Percentiles rank a stretch among this genome's conserved stretches.
Conservation (phyloP, 2,797 vertebrate species). For the Coilia nasus region DNA sequence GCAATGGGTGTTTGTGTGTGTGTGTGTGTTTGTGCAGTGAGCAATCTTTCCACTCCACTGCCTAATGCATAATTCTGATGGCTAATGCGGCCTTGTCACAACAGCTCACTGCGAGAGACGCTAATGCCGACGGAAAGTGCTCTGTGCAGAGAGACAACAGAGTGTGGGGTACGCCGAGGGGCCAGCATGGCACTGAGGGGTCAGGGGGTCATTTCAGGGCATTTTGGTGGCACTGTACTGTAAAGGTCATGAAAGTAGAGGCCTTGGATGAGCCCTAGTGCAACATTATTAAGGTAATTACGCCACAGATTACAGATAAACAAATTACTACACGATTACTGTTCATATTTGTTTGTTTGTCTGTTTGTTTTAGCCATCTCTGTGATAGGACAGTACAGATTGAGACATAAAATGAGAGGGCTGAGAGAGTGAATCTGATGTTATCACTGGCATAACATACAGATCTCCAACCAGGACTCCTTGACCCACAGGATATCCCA, state of each 20-base stretch:
- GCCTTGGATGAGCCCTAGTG: not conserved
- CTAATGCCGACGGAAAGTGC: not conserved
- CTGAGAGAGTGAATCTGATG: too few species aligned
- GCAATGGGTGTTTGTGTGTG: not conserved
- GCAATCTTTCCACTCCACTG: not conserved
- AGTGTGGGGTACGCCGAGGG: not conserved
- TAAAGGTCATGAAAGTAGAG: not conserved
- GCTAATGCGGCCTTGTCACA: slow-evolving; percentile 9
- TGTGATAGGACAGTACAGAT: too few species aligned
- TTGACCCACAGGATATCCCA: too few species aligned
- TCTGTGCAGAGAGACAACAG: not conserved
- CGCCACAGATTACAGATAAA: too few species aligned
- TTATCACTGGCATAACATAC: too few species aligned
- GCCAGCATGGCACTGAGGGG: not conserved
- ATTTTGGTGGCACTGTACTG: not conserved
- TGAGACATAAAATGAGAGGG: too few species aligned
- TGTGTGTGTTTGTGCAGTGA: not conserved
- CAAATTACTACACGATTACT: too few species aligned
- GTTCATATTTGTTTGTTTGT: too few species aligned
- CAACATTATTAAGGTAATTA: not conserved
- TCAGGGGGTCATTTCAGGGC: not conserved
- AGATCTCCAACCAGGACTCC: too few species aligned
- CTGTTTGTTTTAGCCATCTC: too few species aligned
- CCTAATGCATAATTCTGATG: not conserved
- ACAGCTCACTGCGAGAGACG: not conserved